phyloP scores from a whole-genome alignment of 2,888 invertebrate genomes.

The Hypomecis atomaria region DNA sequence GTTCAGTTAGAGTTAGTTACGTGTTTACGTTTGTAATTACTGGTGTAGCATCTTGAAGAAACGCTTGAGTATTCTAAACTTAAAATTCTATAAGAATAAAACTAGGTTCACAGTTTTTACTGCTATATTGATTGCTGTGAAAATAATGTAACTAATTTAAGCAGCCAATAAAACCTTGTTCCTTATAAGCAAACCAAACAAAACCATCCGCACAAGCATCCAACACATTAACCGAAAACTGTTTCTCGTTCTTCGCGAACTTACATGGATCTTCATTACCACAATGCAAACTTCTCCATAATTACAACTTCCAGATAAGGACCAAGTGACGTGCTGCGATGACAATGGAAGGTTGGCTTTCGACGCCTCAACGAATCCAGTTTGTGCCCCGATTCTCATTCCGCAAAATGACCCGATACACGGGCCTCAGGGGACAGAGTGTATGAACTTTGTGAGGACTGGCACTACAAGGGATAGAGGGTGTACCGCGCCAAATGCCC shows the following conservation, averaged over 20 bases:
- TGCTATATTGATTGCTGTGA: too few species aligned
- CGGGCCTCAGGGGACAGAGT: slow-evolving; percentile 81
- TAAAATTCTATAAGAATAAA: too few species aligned
- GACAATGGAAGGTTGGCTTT: slow-evolving; percentile 64
- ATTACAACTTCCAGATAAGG: slow-evolving; percentile 58
- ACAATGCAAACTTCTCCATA: slow-evolving; percentile 8
- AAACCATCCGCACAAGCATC: too few species aligned
- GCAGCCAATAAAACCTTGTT: background rate
- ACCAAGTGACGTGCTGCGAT: slow-evolving; percentile 67
- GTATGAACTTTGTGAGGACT: slow-evolving; percentile 90
- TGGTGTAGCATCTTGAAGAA: too few species aligned
- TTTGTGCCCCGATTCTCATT: slow-evolving; percentile 71
- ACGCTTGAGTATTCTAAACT: too few species aligned
- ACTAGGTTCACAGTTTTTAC: too few species aligned
- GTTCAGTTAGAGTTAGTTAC: too few species aligned
- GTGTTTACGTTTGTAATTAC: too few species aligned
- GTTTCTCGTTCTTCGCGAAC: background rate
- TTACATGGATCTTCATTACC: slow-evolving; percentile 5
- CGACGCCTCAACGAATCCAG: slow-evolving; percentile 63
- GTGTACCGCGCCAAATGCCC: slow-evolving; percentile 85
- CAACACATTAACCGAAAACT: slow-evolving; percentile 3
- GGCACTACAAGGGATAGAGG: slow-evolving; percentile 87
- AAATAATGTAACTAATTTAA: too few species aligned
- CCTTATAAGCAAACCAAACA: background rate
- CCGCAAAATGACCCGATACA: slow-evolving; percentile 76